Evolutionary conservation across 2,888 invertebrate species (phyloP), one percentile per base, ranked within the genome.

Genomic region (Petrolisthes manimaculis): DNA sequence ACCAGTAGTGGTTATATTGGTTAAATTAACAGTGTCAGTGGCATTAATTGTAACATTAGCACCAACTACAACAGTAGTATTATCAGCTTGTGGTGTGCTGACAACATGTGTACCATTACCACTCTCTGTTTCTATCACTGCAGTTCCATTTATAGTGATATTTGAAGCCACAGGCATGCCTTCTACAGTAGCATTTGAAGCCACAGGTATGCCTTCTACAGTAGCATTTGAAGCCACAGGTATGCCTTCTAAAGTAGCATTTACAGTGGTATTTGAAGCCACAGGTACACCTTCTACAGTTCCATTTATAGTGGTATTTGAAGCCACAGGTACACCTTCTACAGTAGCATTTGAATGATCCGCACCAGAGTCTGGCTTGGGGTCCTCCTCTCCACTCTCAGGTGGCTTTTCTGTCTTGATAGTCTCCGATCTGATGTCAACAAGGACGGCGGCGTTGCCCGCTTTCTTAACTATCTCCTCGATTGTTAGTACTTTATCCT

Each of bases 381-480:
- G 6, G 18, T 80, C 56, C n/a, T n/a, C 77, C 8, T 84, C 78
- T 37, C 24, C 84, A 9, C 56, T 55, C 61, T 61, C 9, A n/a
- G 80, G 80, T 53, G 54, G 56, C 24, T 56, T 56, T n/a, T 80
- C 56, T 9, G 54, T 55, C 18, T 24, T 75, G 53, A 61, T 67
- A 12, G 55, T 54, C 54, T 85, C 85, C 24, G 18, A 24, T n/a
- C 79, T 85, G 79, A 85, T 85, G 69, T 51, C 24, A 4, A 85
- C 53, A 14, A 85, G n/a, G 85, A 55, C 77, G 51, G 79, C 85
- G 55, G 79, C 85, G 55, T 54, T 67, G 12, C 79, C 85, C 12
- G 14, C 69, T 24, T 69, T 55, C n/a, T 54, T 69, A n/a, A 85
- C 4, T 53, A 79, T 21, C 12, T 79, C 12, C 61, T 55, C n/a